Base-by-base conservation (phyloP, 1,140 invertebrate species). In the Solenopsis invicta region DNA sequence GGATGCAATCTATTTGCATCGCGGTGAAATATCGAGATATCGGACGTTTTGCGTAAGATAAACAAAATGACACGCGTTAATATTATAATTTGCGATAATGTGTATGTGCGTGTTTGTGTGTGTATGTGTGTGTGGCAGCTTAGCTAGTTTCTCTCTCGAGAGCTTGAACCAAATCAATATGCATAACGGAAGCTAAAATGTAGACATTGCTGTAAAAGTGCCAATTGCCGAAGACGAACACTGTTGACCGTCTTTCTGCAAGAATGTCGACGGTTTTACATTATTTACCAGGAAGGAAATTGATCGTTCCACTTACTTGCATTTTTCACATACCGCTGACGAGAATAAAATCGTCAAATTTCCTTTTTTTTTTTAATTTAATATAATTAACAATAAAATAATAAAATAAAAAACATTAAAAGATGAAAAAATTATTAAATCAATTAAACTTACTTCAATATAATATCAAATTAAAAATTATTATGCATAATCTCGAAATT, bases 191-290 rank as follows among this genome's bases (percentile, higher is more conserved):
- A 24, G 21, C 4, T 41, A 37, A 80, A 24, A 21, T 21, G 77
- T 48, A 48, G 37, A 56, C 41, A 77, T 77, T 24, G 21, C n/a
- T 54, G 54, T 77, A 16, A 62, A 61, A 77, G n/a, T 37, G 54
- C 3, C 75, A 52, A 50, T 48, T 24, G 18, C 1, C 4, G 24
- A 10, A 52, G 29, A n/a, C 12, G 24, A 45, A 69, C 16, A 37
- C 18, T 29, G 18, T 34, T 24, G 45, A 29, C 37, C 10, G n/a
- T 34, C 29, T 41, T 67, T 67, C 4, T 37, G 10, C n/a, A 41
- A 37, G 64, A 67, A 67, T 67, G 34, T 13, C 18, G 48, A 41
- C 12, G 41, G 10, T 45, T 61, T 62, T 62, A 24, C 50, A 24
- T 74, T 54, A 41, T 41, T 41, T 41, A 48, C 4, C 54, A 41